phyloP scores from a whole-genome alignment of 2,113 vertebrate genomes.

The Leucosticte australis region DNA sequence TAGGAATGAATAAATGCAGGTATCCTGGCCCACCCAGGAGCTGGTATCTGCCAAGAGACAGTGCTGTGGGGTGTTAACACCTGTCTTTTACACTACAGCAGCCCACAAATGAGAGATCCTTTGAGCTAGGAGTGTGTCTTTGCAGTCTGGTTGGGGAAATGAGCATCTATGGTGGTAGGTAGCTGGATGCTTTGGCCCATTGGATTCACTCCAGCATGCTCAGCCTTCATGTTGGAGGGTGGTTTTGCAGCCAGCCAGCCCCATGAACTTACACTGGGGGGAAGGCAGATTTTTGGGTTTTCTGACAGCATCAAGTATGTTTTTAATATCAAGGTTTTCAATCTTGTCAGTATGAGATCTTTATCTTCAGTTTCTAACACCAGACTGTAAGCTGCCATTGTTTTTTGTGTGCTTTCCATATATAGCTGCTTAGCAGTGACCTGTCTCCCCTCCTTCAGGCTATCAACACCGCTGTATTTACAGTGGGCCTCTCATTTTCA shows the following conservation, averaged over 20 bases:
- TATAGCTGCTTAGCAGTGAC: background rate
- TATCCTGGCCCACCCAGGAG: background rate
- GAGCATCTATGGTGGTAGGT: background rate
- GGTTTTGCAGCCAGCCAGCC: background rate
- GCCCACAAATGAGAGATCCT: background rate
- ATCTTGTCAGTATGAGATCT: background rate
- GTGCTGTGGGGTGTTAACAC: background rate
- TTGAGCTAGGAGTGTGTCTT: background rate
- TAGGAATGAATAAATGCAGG: background rate
- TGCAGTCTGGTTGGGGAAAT: background rate
- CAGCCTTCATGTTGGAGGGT: background rate
- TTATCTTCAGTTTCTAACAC: background rate
- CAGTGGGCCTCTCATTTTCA: background rate
- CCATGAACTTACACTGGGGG: background rate
- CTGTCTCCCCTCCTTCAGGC: background rate
- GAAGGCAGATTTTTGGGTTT: background rate
- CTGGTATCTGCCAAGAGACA: background rate
- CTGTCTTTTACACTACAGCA: background rate
- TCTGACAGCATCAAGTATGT: background rate
- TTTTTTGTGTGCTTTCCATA: background rate
- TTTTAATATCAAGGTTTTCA: background rate
- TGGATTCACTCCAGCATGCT: background rate
- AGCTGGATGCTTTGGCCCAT: background rate
- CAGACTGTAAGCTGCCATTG: background rate
- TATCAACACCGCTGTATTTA: constrained; percentile 3